A percentile compares a stretch with the other conserved stretches of the same genome.
Evolutionary conservation across 2,888 invertebrate genomes (phyloP).

Genomic region (Tetanocera ferruginea): DNA sequence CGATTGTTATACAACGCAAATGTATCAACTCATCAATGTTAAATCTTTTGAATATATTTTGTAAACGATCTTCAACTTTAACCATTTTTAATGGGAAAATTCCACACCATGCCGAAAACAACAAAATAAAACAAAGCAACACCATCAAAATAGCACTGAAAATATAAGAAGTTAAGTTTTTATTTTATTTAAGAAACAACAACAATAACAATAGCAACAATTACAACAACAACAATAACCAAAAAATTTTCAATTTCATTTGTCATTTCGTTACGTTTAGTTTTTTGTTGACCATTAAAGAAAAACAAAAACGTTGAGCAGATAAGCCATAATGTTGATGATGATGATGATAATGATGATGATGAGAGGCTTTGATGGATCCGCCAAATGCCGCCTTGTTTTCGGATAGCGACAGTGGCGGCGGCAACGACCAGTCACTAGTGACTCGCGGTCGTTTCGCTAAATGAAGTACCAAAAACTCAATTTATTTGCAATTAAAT

Average conservation of each 20-base stretch:
- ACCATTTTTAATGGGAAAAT: constrained; percentile 13
- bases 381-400: constrained; percentile 47
- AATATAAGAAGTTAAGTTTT: constrained; percentile 3
- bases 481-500: constrained; percentile 70
- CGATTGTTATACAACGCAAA: too few relatives aligned
- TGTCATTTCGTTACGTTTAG: constrained; percentile 61
- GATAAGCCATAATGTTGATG: background rate
- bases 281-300: constrained; percentile 48
- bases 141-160: background rate
- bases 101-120: background rate
- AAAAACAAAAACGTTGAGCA: constrained; percentile 31
- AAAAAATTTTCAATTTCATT: constrained; percentile 61
- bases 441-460: constrained; percentile 58
- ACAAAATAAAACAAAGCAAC: background rate
- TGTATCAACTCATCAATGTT: too few relatives aligned
- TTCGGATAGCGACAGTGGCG: background rate
- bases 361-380: constrained; percentile 55
- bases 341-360: constrained; percentile 15
- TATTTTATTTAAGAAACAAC: constrained; percentile 12
- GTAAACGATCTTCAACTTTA: constrained; percentile 14
- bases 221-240: constrained; percentile 10
- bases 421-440: constrained; percentile 31
- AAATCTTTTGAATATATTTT: background rate
- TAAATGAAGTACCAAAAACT: constrained; percentile 68
- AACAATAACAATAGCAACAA: background rate